Percentiles rank a stretch among this genome's conserved stretches.
Evolutionary conservation across 1,140 invertebrate genomes (phyloP).

Genomic region (Latrodectus geometricus): DNA sequence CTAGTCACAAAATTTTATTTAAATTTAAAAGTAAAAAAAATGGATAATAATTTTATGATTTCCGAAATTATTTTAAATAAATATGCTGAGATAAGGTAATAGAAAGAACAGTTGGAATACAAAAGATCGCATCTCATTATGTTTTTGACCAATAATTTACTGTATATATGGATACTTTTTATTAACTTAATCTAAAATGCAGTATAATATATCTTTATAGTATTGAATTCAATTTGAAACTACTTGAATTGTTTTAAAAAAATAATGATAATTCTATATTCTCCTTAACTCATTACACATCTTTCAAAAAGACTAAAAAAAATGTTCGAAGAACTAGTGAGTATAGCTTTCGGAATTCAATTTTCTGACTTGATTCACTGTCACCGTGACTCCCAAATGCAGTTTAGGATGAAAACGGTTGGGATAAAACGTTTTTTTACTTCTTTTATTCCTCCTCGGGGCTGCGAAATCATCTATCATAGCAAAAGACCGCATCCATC

Average conservation of each 20-base stretch:
- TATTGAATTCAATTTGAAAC: background rate
- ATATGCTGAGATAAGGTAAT: too few species aligned
- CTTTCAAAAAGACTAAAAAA: background rate
- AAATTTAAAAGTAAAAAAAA: too few species aligned
- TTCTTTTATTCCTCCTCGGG: constrained; percentile 10
- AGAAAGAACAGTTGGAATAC: too few species aligned
- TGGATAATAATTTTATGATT: too few species aligned
- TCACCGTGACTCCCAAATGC: background rate
- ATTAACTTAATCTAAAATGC: background rate
- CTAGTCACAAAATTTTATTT: too few species aligned
- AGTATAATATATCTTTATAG: background rate
- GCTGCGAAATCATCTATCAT: constrained; percentile 49
- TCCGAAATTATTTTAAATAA: too few species aligned
- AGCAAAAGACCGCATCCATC: constrained; percentile 40
- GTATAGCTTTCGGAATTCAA: background rate
- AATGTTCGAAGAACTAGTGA: background rate
- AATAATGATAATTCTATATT: too few species aligned
- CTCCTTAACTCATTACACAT: background rate
- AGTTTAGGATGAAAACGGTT: background rate
- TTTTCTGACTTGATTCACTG: constrained; percentile 2
- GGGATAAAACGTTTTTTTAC: background rate
- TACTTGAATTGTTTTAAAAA: background rate
- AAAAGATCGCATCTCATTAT: too few species aligned
- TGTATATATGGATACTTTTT: background rate
- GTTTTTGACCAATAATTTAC: too few species aligned